Evolutionary conservation across 2,797 vertebrate genomes (phyloP).

Genomic region (Falco rusticolus): DNA sequence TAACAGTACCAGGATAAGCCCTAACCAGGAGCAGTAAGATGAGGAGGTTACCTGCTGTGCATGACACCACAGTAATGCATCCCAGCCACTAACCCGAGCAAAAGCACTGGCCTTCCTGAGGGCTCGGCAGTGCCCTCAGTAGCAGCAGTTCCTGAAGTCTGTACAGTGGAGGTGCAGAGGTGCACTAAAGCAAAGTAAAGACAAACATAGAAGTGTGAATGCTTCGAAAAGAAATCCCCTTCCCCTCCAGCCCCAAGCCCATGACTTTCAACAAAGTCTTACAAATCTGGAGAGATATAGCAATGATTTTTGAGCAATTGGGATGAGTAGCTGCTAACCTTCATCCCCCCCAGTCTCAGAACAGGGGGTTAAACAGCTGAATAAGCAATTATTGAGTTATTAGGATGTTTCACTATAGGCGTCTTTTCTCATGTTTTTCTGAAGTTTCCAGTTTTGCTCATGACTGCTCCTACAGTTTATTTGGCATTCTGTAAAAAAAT

Average conservation of each 20-base stretch:
- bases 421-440: not conserved
- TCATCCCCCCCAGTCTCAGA: not conserved
- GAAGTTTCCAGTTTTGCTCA: not conserved
- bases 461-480: not conserved
- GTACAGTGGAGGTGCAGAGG: no score
- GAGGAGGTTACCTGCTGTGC: not conserved
- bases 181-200: not conserved
- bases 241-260: not conserved
- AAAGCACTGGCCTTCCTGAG: not conserved
- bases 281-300: not conserved
- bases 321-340: not conserved
- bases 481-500: not conserved
- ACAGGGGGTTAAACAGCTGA: not conserved
- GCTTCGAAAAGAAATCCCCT: not conserved
- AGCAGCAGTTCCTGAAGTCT: not conserved
- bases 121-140: not conserved
- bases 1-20: not conserved
- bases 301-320: not conserved
- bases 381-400: not conserved
- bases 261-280: not conserved
- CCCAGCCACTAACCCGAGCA: not conserved
- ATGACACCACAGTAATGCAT: accelerated
- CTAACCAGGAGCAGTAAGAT: not conserved
- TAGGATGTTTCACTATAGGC: not conserved
- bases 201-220: not conserved